phyloP scores from a whole-genome alignment of 2,113 vertebrate genomes.

The Hemichromis elongatus region DNA sequence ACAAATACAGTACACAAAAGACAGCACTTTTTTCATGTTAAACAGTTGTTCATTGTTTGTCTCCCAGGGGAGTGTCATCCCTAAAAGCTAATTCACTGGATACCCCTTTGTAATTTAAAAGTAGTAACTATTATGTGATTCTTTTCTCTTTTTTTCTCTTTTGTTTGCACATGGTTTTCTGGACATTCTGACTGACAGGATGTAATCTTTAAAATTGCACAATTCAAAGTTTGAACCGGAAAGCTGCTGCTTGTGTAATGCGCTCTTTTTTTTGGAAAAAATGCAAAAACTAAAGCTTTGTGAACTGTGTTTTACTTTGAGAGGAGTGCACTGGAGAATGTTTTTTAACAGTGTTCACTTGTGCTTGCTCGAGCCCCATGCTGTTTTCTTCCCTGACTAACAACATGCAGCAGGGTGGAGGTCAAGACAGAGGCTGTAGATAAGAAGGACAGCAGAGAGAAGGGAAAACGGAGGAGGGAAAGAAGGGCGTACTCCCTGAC shows the following conservation, averaged over 20 bases:
- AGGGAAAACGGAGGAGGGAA: slow-evolving; percentile 31
- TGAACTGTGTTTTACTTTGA: not conserved
- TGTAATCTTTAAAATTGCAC: not conserved
- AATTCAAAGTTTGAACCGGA: not conserved
- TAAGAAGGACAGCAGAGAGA: slow-evolving; percentile 54
- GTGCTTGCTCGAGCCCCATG: slow-evolving; percentile 38
- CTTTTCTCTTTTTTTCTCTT: not conserved
- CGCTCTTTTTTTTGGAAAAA: not conserved
- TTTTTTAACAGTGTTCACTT: slow-evolving; percentile 22
- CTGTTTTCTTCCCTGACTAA: slow-evolving; percentile 40
- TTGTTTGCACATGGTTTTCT: not conserved
- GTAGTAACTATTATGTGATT: not conserved
- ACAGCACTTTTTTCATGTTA: not conserved
- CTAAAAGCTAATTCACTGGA: not conserved
- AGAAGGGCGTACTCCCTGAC: slow-evolving; percentile 57
- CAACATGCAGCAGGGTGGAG: slow-evolving; percentile 56
- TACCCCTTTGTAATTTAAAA: not conserved
- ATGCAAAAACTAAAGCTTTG: not conserved
- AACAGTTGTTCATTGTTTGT: not conserved
- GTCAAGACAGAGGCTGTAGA: slow-evolving; percentile 54
- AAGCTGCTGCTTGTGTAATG: not conserved
- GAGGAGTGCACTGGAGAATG: not conserved
- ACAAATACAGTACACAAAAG: not conserved
- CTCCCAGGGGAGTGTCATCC: not conserved
- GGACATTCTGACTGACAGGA: not conserved